A percentile compares a stretch with the other conserved stretches of the same genome.
These are phyloP conservation scores for Dinomys branickii DNA, from an alignment of 2,113 vertebrate species.

Conservation along the genomic window DNA sequence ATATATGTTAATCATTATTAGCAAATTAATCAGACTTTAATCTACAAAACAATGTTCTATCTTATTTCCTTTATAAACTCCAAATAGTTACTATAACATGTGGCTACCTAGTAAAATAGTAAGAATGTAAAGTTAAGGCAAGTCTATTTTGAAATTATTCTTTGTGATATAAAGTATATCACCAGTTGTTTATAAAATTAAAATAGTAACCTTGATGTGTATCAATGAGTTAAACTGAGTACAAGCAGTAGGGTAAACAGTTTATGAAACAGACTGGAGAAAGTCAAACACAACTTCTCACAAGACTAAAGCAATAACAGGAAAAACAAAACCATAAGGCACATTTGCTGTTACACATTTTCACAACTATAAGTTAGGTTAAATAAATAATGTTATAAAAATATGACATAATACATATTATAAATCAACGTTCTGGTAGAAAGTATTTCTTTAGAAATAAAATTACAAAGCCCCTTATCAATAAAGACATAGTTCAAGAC, in stretches of 20 bases:
- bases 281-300: not conserved
- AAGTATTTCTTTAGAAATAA: slow-evolving; percentile 44
- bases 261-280: not conserved
- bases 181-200: not conserved
- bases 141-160: slow-evolving; percentile 2
- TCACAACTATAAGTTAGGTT: not conserved
- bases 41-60: not conserved
- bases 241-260: not conserved
- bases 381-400: not conserved
- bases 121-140: not conserved
- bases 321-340: not conserved
- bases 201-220: not conserved
- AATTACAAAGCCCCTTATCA: slow-evolving; percentile 14
- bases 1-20: not conserved
- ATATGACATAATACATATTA: not conserved
- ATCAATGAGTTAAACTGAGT: not conserved
- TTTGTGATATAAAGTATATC: not conserved
- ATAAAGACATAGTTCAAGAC: not conserved
- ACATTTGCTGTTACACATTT: not conserved
- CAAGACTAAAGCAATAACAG: not conserved
- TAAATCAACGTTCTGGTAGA: not conserved
- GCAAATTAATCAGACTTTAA: not conserved
- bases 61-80: not conserved
- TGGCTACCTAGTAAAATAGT: not conserved
- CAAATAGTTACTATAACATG: not conserved